Conservation (phyloP, 2,797 vertebrate genomes). For the Thripadectes ignobilis region DNA sequence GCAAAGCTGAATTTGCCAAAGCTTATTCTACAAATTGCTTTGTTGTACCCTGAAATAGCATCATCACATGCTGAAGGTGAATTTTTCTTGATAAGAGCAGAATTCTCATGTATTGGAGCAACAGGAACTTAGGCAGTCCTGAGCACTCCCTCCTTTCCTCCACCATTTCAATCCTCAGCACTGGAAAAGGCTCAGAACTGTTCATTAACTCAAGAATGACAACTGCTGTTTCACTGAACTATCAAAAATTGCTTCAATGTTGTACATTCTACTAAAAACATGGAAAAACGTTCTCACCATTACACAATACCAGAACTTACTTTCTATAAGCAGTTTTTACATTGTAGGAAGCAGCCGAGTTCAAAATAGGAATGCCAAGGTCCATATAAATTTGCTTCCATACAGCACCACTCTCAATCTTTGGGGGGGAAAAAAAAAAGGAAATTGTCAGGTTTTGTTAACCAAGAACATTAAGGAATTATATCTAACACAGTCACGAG, state of each 20-base stretch:
- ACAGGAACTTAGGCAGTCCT: neutral
- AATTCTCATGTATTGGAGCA: neutral
- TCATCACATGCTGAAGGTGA: neutral
- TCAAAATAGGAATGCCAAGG: conserved; percentile 97
- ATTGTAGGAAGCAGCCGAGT: conserved; percentile 99
- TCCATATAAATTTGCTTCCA: conserved; percentile 99
- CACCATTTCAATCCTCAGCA: neutral
- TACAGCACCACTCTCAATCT: conserved; percentile 96
- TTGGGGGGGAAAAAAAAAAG: fast-evolving
- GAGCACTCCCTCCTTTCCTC: neutral
- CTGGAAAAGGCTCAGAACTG: neutral
- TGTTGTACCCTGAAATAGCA: neutral
- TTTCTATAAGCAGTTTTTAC: conserved; percentile 99
- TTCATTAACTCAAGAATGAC: neutral
- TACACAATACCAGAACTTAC: conserved; percentile 77
- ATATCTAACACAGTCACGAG: neutral
- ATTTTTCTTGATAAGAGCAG: neutral
- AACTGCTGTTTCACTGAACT: neutral
- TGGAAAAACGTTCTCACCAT: neutral
- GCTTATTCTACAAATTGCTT: neutral
- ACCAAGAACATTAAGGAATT: conserved; percentile 14
- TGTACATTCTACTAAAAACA: neutral
- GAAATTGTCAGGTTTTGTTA: conserved; percentile 58
- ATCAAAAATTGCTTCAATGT: neutral
- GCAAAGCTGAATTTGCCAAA: neutral